phyloP scores from a whole-genome alignment of 2,888 invertebrate genomes.

The Rhimphoctona megacephalus region DNA sequence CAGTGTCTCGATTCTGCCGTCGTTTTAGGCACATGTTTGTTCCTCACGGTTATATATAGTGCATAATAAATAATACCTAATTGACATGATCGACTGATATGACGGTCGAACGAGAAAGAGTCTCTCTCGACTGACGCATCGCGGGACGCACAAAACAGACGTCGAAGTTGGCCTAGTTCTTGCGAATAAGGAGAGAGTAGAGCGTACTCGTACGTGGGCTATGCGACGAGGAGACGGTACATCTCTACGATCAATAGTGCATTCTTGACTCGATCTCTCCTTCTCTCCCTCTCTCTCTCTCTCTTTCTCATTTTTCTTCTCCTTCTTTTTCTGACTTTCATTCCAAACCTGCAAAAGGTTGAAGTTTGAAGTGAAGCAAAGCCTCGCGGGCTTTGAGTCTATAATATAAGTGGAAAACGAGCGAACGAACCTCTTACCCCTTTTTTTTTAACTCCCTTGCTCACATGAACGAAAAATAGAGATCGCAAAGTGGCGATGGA shows the following conservation, averaged over 20 bases:
- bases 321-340: slow-evolving; percentile 29
- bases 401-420: slow-evolving; percentile 25
- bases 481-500: slow-evolving; percentile 32
- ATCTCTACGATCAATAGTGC: slow-evolving; percentile 74
- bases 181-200: slow-evolving; percentile 66
- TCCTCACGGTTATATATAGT: background rate
- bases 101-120: slow-evolving; percentile 27
- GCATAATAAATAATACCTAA: slow-evolving; percentile 25
- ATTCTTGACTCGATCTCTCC: slow-evolving; percentile 71
- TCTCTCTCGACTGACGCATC: slow-evolving; percentile 62
- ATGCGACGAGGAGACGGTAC: slow-evolving; percentile 53
- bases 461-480: slow-evolving; percentile 36
- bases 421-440: background rate
- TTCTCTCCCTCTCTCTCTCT: slow-evolving; percentile 27
- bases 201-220: slow-evolving; percentile 55
- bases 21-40: background rate
- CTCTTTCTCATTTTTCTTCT: slow-evolving; percentile 2
- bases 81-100: slow-evolving; percentile 23
- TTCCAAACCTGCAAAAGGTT: slow-evolving; percentile 39
- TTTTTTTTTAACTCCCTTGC: background rate
- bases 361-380: slow-evolving; percentile 52
- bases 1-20: background rate
- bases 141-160: slow-evolving; percentile 58
- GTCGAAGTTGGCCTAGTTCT: slow-evolving; percentile 73
- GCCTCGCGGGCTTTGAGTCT: slow-evolving; percentile 36